A percentile compares a stretch with the other conserved stretches of the same genome.
Conservation (phyloP, 2,113 vertebrate genomes). For the Semicossyphus pulcher region DNA sequence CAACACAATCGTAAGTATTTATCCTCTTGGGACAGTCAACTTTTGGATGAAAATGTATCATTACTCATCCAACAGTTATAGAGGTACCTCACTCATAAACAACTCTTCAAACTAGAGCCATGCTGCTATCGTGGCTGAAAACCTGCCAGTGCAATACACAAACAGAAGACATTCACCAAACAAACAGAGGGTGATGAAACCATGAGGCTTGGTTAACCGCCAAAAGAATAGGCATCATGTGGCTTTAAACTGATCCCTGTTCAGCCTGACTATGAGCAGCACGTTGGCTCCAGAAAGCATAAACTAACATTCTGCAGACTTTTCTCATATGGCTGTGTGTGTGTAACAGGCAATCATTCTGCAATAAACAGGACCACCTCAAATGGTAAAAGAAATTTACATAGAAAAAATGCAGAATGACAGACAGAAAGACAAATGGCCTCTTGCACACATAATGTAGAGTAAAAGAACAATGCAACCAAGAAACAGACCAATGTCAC, state of each 20-base stretch:
- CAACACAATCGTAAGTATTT: no score
- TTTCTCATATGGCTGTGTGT: slow-evolving; percentile 35
- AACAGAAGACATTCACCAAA: slow-evolving; percentile 15
- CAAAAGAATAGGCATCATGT: slow-evolving; percentile 46
- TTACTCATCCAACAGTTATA: background rate
- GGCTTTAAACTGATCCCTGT: slow-evolving; percentile 19
- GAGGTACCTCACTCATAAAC: background rate
- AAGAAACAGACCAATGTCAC: background rate
- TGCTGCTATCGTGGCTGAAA: slow-evolving; percentile 23
- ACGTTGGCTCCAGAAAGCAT: background rate
- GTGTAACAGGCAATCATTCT: slow-evolving; percentile 9
- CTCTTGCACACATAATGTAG: background rate
- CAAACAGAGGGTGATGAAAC: slow-evolving; percentile 25
- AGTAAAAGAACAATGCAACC: background rate
- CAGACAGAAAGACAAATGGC: background rate
- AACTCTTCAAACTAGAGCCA: background rate
- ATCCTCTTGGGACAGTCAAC: no score
- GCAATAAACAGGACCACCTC: slow-evolving; percentile 5
- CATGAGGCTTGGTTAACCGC: background rate
- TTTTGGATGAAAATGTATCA: no score
- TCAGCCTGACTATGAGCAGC: slow-evolving; percentile 12
- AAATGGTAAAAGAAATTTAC: background rate
- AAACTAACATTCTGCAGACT: slow-evolving; percentile 16
- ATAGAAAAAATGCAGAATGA: background rate
- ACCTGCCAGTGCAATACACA: slow-evolving; percentile 29